Conservation (phyloP, 23 tunicate species). For the Ciona savignyi region DNA sequence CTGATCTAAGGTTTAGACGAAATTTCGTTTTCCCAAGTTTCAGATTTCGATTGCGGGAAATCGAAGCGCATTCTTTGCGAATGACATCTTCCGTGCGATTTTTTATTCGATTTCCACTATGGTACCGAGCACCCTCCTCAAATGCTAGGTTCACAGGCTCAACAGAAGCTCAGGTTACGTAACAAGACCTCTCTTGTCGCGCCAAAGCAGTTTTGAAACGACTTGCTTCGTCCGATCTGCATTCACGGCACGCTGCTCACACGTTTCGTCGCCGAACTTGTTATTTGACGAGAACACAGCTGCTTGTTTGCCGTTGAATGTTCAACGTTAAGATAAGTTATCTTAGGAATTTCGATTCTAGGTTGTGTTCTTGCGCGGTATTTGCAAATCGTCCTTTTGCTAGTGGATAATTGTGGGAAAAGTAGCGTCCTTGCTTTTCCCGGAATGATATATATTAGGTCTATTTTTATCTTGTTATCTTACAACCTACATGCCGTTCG, state of each 20-base stretch:
- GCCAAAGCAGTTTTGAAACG: not conserved
- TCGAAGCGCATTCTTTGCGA: not conserved
- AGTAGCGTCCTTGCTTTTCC: not conserved
- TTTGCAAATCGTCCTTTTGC: too few species aligned
- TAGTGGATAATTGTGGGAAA: not conserved
- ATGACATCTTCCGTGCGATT: not conserved
- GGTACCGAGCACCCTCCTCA: not conserved
- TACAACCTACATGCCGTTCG: too few species aligned
- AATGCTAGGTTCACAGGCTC: slow-evolving; percentile 1
- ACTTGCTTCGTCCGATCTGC: not conserved
- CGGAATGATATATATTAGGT: not conserved
- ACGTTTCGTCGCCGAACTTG: not conserved
- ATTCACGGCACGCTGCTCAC: not conserved
- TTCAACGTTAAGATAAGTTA: not conserved
- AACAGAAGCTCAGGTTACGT: not conserved
- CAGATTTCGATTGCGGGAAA: not conserved
- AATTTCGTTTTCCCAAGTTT: not conserved
- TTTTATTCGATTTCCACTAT: not conserved
- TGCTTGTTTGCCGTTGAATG: not conserved
- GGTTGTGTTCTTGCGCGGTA: too few species aligned
- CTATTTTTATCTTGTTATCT: not conserved
- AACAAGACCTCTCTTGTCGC: not conserved
- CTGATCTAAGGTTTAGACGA: not conserved
- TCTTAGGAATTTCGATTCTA: not conserved
- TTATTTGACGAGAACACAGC: not conserved